Percentiles rank a stretch among this genome's conserved stretches.
Evolutionary conservation across 1,140 invertebrate genomes (phyloP).

Genomic region (Drosophila pandora): DNA sequence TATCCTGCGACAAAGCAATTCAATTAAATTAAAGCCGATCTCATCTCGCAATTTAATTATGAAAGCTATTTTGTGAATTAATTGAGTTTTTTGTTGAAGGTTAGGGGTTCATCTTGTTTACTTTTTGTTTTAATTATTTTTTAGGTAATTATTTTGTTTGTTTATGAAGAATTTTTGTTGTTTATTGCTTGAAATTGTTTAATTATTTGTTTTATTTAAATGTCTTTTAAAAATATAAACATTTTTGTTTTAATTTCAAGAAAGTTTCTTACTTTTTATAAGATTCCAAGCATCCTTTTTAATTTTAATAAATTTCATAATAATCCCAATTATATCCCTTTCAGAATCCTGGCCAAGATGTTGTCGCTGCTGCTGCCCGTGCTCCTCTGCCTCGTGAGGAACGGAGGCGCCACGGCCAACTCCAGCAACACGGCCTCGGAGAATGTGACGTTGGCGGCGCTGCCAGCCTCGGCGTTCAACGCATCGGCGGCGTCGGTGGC

Average conservation of each 20-base stretch:
- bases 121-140: background rate
- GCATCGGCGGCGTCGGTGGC: slow-evolving; percentile 12
- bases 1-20: background rate
- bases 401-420: slow-evolving; percentile 29
- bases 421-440: slow-evolving; percentile 26
- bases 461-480: slow-evolving; percentile 3
- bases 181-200: too few species aligned
- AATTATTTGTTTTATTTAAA: too few species aligned
- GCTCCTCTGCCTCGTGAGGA: slow-evolving; percentile 10
- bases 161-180: too few species aligned
- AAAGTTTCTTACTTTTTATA: too few species aligned
- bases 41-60: background rate
- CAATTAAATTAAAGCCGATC: background rate
- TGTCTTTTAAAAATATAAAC: too few species aligned
- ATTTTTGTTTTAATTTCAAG: too few species aligned
- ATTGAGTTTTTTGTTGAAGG: background rate
- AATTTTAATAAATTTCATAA: background rate
- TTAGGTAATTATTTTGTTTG: background rate
- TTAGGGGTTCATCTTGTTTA: background rate
- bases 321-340: background rate
- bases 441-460: slow-evolving; percentile 33
- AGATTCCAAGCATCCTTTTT: too few species aligned
- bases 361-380: slow-evolving; percentile 47
- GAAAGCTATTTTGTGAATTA: background rate
- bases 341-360: slow-evolving; percentile 42